Base-by-base conservation (phyloP, 2,113 vertebrate species). In the Felis catus region DNA sequence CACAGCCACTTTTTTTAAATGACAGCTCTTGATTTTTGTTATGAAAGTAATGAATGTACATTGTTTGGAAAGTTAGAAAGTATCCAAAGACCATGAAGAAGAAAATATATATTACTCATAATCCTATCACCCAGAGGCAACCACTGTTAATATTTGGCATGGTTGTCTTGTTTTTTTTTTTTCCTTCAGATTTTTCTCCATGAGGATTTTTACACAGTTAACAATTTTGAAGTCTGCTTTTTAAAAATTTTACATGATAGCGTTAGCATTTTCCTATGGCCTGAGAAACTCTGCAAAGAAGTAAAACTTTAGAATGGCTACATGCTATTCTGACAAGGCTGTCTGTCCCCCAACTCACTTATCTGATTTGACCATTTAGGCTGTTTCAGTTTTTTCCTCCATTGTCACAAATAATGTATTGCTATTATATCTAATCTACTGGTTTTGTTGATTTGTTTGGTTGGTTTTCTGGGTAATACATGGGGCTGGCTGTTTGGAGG, bases 21-120 rank as follows among this genome's bases (percentile, higher is more conserved):
- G 63, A 81, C 18, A 78, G 41, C 18, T 89, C 76, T 92, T 88
- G 25, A 90, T 85, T 97, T 79, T 94, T 84, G 66, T 89, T 95
- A 76, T 74, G 33, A 92, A 97, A 97, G 31, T 73, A 92, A 89
- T 68, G 39, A 93, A 65, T 73, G 58, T 65, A 84, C 41, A 91
- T 33, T 89, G 29, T 90, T 78, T 78, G 27, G 10, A 45, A 84
- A 94, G 25, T 93, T 81, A 89, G 61, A 78, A 80, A 96, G 87
- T 61, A 76, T 48, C 10, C 79, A 89, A 86, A 90, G 55, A 73
- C 16, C 27, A 74, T 7, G n/a, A 36, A 76, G 53, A 70, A 71
- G 45, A 53, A 93, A 90, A 92, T 93, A 73, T 11, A 39, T 74
- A 55, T 93, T 78, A 68, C n/a, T 95, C 31, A 63, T 63, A 95